These are phyloP conservation scores for Stenurella melanura DNA, from an alignment of 2,888 invertebrate species.

Conservation along the genomic window DNA sequence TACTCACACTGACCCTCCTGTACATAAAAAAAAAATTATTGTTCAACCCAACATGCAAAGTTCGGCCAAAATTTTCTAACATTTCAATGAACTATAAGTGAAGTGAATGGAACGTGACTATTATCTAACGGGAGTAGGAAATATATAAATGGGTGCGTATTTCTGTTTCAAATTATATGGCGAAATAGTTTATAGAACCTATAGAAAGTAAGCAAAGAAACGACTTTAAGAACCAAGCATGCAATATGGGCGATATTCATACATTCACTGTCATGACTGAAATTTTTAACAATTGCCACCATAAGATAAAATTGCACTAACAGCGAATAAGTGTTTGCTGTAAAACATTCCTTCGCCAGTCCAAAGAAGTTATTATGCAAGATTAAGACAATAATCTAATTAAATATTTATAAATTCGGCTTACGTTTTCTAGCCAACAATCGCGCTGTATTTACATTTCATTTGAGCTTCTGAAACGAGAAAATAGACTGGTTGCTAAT, in stretches of 20 bases:
- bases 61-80: too few relatives aligned
- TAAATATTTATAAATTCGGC: conserved; percentile 49
- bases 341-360: conserved; percentile 21
- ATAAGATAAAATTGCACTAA: conserved; percentile 35
- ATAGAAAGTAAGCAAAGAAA: not conserved
- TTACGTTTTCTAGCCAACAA: conserved; percentile 18
- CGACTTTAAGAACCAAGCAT: not conserved
- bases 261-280: conserved; percentile 12
- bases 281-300: conserved; percentile 23
- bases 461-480: conserved; percentile 38
- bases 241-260: not conserved
- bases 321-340: conserved; percentile 27
- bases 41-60: too few relatives aligned
- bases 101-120: too few relatives aligned
- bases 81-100: too few relatives aligned
- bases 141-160: not conserved
- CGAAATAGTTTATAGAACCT: not conserved
- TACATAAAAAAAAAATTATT: too few relatives aligned
- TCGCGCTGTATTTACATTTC: conserved; percentile 43
- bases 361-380: conserved; percentile 43
- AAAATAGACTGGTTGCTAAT: conserved; percentile 30
- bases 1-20: too few relatives aligned
- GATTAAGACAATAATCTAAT: conserved; percentile 50
- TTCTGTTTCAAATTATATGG: not conserved
- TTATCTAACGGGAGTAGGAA: too few relatives aligned